Evolutionary conservation across 1,140 invertebrate genomes (phyloP).

Genomic region (Caenorhabditis tropicalis): DNA sequence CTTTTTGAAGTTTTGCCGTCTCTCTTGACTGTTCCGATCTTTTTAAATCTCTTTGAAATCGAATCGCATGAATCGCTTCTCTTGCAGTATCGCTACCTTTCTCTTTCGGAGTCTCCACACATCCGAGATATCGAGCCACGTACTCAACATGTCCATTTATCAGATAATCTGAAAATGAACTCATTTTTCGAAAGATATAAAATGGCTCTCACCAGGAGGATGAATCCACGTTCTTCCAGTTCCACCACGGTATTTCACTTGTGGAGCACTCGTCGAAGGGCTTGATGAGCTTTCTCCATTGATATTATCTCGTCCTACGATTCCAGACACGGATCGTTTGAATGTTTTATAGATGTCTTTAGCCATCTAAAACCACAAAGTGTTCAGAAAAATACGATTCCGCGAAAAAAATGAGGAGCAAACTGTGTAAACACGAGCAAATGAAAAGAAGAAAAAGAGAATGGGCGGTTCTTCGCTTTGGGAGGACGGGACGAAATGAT

Average conservation of each 20-base stretch:
- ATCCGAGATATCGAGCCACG: conserved; percentile 62
- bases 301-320: not conserved
- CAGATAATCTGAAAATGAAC: conserved; percentile 59
- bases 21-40: conserved; percentile 4
- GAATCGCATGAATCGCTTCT: conserved; percentile 65
- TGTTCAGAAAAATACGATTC: not conserved
- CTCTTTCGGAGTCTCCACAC: conserved; percentile 61
- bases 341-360: conserved; percentile 52
- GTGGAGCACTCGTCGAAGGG: not conserved
- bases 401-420: not conserved
- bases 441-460: not conserved
- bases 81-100: conserved; percentile 62
- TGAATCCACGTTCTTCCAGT: conserved; percentile 52
- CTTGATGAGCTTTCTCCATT: conserved; percentile 10
- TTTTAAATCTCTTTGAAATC: conserved; percentile 61
- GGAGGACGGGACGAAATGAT: not conserved
- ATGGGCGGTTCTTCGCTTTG: not conserved
- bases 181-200: too few relatives aligned
- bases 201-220: conserved; percentile 49
- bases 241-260: conserved; percentile 42
- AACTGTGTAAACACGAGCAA: conserved; percentile 1
- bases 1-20: conserved; percentile 63
- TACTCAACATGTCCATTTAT: conserved; percentile 66
- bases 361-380: conserved; percentile 7
- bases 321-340: conserved; percentile 42